Evolutionary conservation across 2,113 vertebrate genomes (phyloP), one percentile per base, ranked within the genome.

Genomic region (Myiozetetes cayanensis): DNA sequence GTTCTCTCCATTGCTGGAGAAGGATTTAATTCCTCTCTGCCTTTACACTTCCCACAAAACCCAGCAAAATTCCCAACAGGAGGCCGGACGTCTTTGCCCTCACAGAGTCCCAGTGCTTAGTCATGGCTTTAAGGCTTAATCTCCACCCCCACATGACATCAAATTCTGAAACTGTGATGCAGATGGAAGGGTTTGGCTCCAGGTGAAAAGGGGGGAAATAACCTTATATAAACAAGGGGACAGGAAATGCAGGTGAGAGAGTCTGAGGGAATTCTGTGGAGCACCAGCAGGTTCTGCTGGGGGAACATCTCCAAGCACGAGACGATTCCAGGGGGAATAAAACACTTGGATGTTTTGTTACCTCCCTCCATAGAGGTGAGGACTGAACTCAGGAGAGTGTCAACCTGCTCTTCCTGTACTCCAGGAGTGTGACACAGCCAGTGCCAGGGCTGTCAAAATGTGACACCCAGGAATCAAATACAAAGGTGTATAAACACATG

Each of bases 141-240:
- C 94, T 85, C 96, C 94, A 85, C 96, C 92, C 91, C 93, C 95
- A 68, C 85, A 50, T 43, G 55, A 87, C 91, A 89, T 56, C 74
- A 72, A 74, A 91, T 80, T 31, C 50, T 8, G 66, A 93, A 94
- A 33, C 31, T 21, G 7, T 66, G 93, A 94, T 92, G 93, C 93
- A 82, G 89, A 92, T 43, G 46, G 85, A 90, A 84, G 44, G 63
- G 21, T 87, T 23, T 23, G 91, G 65, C 52, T 85, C 63, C 66
- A 79, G 89, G 93, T 96, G 72, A 80, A 43, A 91, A 58, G 24
- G 4, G 37, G 14, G 49, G 28, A 44, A 80, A 90, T 10, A 70
- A 83, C 67, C 55, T 80, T 11, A 11, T 10, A 7, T 4, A 62
- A 73, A 44, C 9, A 39, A 55, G 56, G 44, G 33, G 73, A 30